Conservation (phyloP, 2,888 invertebrate species). For the Agriotes lineatus region DNA sequence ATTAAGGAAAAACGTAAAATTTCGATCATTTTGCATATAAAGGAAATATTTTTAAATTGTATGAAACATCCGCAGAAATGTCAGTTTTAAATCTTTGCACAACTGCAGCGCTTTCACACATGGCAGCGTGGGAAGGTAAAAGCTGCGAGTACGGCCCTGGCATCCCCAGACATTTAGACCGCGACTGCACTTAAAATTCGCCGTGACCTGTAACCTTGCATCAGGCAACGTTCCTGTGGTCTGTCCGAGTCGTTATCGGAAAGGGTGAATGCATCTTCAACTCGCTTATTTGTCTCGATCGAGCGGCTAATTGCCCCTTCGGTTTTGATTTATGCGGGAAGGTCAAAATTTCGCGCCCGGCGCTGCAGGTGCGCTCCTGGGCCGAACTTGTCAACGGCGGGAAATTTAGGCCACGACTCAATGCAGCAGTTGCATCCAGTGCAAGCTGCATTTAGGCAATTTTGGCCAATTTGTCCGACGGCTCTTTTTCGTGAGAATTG, state of each 20-base stretch:
- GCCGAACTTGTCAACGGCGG: not conserved
- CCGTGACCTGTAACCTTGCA: constrained; percentile 38
- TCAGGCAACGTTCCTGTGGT: constrained; percentile 36
- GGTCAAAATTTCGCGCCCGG: constrained; percentile 15
- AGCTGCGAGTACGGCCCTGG: constrained; percentile 15
- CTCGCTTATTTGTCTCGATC: constrained; percentile 38
- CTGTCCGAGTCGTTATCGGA: constrained; percentile 33
- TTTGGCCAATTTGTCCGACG: constrained; percentile 29
- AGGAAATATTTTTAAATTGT: too few relatives aligned
- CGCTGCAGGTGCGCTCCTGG: not conserved
- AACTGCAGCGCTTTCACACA: not conserved
- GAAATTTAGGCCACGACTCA: constrained; percentile 33
- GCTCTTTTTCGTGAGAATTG: constrained; percentile 28
- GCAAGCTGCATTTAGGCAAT: constrained; percentile 34
- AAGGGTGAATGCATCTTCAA: constrained; percentile 38
- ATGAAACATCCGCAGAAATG: too few relatives aligned
- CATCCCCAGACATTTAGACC: constrained; percentile 18
- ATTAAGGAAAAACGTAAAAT: too few relatives aligned
- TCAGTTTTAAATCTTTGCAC: not conserved
- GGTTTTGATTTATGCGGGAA: constrained; percentile 13
- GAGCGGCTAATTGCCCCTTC: constrained; percentile 29
- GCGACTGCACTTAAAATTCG: constrained; percentile 39
- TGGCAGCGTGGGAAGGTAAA: not conserved
- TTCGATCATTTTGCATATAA: too few relatives aligned
- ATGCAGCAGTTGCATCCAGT: constrained; percentile 16